Percentiles rank a stretch among this genome's conserved stretches.
These are phyloP conservation scores for Darevskia mixta DNA, from an alignment of 2,797 vertebrate species.

Conservation along the genomic window DNA sequence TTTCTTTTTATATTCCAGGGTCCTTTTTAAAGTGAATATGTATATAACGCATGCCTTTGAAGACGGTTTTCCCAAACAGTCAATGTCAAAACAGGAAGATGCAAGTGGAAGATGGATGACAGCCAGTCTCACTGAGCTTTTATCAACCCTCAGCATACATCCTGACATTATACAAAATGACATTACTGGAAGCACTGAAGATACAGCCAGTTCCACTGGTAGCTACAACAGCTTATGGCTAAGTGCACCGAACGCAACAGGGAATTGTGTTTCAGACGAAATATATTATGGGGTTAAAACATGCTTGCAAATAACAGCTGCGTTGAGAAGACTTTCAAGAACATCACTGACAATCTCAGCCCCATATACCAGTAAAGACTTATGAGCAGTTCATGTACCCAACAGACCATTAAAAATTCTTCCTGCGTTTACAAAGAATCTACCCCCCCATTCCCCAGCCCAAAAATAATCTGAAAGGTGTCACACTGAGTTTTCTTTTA, in stretches of 20 bases:
- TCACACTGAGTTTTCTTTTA: not conserved
- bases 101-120: constrained; percentile 67
- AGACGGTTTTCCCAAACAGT: constrained; percentile 57
- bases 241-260: accelerated
- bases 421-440: not conserved
- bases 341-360: not conserved
- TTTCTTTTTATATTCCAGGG: not conserved
- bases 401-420: not conserved
- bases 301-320: not conserved
- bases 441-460: not conserved
- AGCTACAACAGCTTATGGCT: not conserved
- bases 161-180: constrained; percentile 47
- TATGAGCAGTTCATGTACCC: not conserved
- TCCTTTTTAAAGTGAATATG: constrained; percentile 48
- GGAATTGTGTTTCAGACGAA: constrained; percentile 30
- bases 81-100: constrained; percentile 72
- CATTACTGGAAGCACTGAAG: constrained; percentile 31
- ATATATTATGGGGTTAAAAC: constrained; percentile 29
- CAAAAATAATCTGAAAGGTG: not conserved
- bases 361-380: not conserved
- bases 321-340: not conserved
- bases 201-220: constrained; percentile 34
- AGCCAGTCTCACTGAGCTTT: constrained; percentile 56
- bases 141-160: constrained; percentile 58
- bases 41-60: constrained; percentile 38